A percentile compares a stretch with the other conserved stretches of the same genome.
These are phyloP conservation scores for Muschampia plurimacula DNA, from an alignment of 2,888 invertebrate species.

Conservation along the genomic window DNA sequence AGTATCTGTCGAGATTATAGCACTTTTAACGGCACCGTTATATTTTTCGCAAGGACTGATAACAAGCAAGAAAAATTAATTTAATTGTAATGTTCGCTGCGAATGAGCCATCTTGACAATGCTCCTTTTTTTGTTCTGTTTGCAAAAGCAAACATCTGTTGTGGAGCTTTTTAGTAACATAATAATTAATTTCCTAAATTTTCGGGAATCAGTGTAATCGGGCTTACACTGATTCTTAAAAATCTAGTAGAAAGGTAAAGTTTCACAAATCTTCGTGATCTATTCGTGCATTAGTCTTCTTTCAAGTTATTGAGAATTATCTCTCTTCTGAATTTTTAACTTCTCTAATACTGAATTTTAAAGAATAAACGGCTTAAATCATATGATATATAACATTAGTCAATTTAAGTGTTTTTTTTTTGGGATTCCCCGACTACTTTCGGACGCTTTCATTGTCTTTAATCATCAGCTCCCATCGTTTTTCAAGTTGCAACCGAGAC, in stretches of 20 bases:
- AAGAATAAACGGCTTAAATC: too few relatives aligned
- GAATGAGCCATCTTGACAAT: conserved; percentile 1
- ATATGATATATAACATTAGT: too few relatives aligned
- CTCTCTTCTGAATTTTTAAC: too few relatives aligned
- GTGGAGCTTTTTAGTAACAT: background rate
- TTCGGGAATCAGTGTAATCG: background rate
- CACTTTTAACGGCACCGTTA: conserved; percentile 19
- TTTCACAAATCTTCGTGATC: background rate
- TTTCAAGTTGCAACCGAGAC: too few relatives aligned
- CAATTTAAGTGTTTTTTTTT: too few relatives aligned
- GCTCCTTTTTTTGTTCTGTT: background rate
- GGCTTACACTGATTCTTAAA: background rate
- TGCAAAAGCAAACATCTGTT: background rate
- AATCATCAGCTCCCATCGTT: too few relatives aligned
- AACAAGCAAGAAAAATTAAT: conserved; percentile 18
- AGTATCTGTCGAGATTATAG: conserved; percentile 13
- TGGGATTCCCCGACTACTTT: too few relatives aligned
- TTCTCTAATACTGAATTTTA: too few relatives aligned
- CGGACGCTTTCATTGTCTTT: too few relatives aligned
- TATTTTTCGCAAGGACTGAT: conserved; percentile 24
- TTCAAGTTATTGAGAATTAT: too few relatives aligned
- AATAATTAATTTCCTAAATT: background rate
- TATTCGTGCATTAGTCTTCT: too few relatives aligned
- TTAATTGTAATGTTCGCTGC: conserved; percentile 24
- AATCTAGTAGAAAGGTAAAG: background rate